Evolutionary conservation across 2,888 invertebrate genomes (phyloP), one percentile per base, ranked within the genome.

Genomic region (Horisme vitalbata): DNA sequence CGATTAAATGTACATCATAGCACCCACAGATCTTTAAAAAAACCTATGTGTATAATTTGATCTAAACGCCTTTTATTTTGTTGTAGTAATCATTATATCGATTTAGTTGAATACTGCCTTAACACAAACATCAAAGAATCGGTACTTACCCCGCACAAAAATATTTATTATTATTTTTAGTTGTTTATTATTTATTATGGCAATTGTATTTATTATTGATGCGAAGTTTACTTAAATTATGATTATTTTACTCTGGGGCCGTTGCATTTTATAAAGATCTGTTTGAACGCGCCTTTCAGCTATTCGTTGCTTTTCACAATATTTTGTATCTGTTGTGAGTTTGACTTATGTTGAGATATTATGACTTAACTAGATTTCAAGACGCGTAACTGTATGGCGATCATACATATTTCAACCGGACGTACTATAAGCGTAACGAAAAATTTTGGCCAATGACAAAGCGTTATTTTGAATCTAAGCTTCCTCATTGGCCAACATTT

Each of bases 91-190:
- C 10, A 35, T 38, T 37, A 31, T 41, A 12, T 34, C 27, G 38
- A 43, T 45, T 43, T 48, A 47, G 36, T 45, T 33, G 34, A 52
- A 46, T 45, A 51, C 35, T 47, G 54, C 53, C 55, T 41, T 45
- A 15, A 46, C 39, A 51, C 45, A 28, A 37, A 50, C 51, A 54
- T 61, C 61, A 55, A 55, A 62, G 49, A 57, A 75, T 81, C 71
- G 75, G 86, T 86, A 85, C 86, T 86, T 86, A 86, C 68, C 65
- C 80, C 78, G 84, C 85, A 85, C 85, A 84, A 85, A n/a, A n/a
- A 82, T 75, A 70, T 67, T 67, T 71, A 62, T 72, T 67, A 55
- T 55, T 69, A 35, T 46, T 43, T 70, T 71, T 73, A 73, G 68
- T 75, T 75, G 45, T 63, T 63, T 65, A 56, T 44, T 55, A 53